Percentiles rank a stretch among this genome's conserved stretches.
Evolutionary conservation across 2,888 invertebrate genomes (phyloP).

Genomic region (Xanthorhoe spadicearia): DNA sequence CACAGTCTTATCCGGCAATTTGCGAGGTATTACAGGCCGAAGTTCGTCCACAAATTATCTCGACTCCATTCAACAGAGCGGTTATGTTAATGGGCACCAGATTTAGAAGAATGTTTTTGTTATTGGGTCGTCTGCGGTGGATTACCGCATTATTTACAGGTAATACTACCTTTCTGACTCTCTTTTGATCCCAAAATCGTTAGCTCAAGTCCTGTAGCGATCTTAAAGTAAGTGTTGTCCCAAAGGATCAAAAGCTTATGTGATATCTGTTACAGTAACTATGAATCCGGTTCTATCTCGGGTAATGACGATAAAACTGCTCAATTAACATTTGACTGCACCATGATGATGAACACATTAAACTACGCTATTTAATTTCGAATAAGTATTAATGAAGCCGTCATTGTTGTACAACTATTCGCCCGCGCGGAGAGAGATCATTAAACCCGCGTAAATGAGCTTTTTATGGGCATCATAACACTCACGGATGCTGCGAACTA

Average conservation of each 20-base stretch:
- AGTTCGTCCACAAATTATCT: conserved; percentile 84
- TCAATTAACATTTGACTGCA: background rate
- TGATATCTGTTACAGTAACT: background rate
- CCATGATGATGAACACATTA: conserved; percentile 12
- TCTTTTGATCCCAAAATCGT: conserved; percentile 9
- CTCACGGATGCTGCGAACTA: conserved; percentile 73
- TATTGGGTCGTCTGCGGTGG: conserved; percentile 67
- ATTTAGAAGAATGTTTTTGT: conserved; percentile 79
- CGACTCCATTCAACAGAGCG: conserved; percentile 82
- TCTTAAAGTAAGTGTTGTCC: conserved; percentile 2
- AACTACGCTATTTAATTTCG: conserved; percentile 60
- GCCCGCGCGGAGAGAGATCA: conserved; percentile 61
- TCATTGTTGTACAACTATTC: conserved; percentile 50
- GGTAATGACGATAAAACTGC: background rate
- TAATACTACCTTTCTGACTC: conserved; percentile 4
- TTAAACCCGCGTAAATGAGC: conserved; percentile 72
- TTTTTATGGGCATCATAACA: conserved; percentile 74
- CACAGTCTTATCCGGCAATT: conserved; percentile 85
- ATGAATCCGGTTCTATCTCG: background rate
- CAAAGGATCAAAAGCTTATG: background rate
- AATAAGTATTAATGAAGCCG: conserved; percentile 58
- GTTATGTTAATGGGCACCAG: conserved; percentile 81
- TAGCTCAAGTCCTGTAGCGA: conserved; percentile 3
- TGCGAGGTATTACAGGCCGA: conserved; percentile 84
- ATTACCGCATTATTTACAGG: conserved; percentile 63